Conservation (phyloP, 2,888 invertebrate species). For the Drosophila yooni region DNA sequence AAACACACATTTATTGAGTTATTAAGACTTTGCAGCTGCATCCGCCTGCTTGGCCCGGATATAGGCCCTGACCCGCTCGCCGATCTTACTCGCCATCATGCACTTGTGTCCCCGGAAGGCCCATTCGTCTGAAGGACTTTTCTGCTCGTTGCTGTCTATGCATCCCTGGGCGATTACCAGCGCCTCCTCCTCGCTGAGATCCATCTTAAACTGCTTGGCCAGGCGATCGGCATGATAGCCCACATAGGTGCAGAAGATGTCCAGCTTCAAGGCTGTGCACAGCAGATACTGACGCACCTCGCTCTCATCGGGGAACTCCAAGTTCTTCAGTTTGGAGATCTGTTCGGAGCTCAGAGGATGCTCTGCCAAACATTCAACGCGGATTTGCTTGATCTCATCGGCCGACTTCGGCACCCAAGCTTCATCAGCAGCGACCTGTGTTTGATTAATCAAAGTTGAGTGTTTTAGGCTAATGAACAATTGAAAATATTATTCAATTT, state of each 20-base stretch:
- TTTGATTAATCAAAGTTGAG: not conserved
- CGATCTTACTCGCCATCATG: slow-evolving; percentile 80
- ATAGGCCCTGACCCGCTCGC: slow-evolving; percentile 77
- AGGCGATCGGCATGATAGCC: slow-evolving; percentile 82
- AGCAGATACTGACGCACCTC: slow-evolving; percentile 79
- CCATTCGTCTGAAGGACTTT: slow-evolving; percentile 79
- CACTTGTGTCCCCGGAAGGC: slow-evolving; percentile 84
- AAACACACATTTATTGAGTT: slow-evolving; percentile 32
- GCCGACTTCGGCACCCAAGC: slow-evolving; percentile 78
- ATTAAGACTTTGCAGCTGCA: slow-evolving; percentile 44
- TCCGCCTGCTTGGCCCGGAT: slow-evolving; percentile 71
- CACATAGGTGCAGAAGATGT: slow-evolving; percentile 73
- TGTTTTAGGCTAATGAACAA: not conserved
- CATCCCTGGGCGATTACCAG: slow-evolving; percentile 79
- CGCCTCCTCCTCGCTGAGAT: slow-evolving; percentile 78
- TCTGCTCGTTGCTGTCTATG: slow-evolving; percentile 77
- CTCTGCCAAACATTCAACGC: slow-evolving; percentile 72
- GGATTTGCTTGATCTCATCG: slow-evolving; percentile 77
- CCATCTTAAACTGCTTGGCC: slow-evolving; percentile 82
- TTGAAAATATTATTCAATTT: not conserved
- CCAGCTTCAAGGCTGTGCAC: slow-evolving; percentile 77
- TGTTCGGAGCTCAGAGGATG: slow-evolving; percentile 66
- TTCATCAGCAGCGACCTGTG: slow-evolving; percentile 70
- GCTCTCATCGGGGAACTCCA: slow-evolving; percentile 77
- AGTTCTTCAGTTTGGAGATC: slow-evolving; percentile 67